These are phyloP conservation scores for Drosophila mauritiana DNA, from an alignment of 1,140 invertebrate genomes.

Conservation along the genomic window DNA sequence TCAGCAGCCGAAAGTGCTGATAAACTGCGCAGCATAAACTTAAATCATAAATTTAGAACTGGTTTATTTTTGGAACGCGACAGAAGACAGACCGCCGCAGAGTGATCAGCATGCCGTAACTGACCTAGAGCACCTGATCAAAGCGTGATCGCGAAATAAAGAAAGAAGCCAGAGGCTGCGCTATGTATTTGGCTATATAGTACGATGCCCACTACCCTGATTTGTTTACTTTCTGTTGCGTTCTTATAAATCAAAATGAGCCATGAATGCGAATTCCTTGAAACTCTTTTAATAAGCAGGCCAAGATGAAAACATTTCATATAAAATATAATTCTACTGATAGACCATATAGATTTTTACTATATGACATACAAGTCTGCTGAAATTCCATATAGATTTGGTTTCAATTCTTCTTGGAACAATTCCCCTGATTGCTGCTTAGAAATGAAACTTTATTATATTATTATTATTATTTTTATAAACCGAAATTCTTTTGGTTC, in stretches of 20 bases:
- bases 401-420: too few relatives aligned
- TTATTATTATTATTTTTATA: too few relatives aligned
- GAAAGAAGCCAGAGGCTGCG: constrained; percentile 8
- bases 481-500: too few relatives aligned
- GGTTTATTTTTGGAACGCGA: constrained; percentile 69
- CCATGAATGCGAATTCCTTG: too few relatives aligned
- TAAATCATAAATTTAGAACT: constrained; percentile 69
- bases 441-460: too few relatives aligned
- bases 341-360: neutral
- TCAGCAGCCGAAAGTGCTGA: constrained; percentile 33
- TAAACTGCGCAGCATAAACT: constrained; percentile 80
- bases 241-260: constrained; percentile 18
- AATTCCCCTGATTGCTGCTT: too few relatives aligned
- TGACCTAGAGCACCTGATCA: constrained; percentile 78
- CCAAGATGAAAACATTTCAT: neutral
- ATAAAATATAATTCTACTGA: neutral
- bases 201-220: constrained; percentile 12
- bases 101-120: constrained; percentile 62
- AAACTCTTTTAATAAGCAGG: neutral
- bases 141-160: constrained; percentile 65
- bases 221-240: constrained; percentile 33
- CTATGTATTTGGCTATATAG: constrained; percentile 3
- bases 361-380: too few relatives aligned
- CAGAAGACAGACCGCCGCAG: constrained; percentile 22
- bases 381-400: too few relatives aligned